These are phyloP conservation scores for Chloroclystis v-ata DNA, from an alignment of 2,888 invertebrate species.

Conservation along the genomic window DNA sequence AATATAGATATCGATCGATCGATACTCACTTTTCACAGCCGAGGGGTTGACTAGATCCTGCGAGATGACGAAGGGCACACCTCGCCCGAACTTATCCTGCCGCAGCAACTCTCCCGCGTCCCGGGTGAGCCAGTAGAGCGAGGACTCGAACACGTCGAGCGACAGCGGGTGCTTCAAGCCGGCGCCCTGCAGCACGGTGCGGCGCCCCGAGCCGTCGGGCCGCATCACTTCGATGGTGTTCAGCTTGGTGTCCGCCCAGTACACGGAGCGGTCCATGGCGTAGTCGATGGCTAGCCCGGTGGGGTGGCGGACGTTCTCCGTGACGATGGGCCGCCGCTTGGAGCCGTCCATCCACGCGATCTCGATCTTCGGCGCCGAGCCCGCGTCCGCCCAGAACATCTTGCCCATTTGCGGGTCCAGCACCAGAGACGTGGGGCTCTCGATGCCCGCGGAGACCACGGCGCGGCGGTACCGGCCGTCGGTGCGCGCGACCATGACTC, in stretches of 20 bases:
- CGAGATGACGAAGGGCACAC: conserved; percentile 90
- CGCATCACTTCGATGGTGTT: conserved; percentile 92
- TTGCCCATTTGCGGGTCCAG: conserved; percentile 91
- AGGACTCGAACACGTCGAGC: conserved; percentile 95
- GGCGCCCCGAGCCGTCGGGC: conserved; percentile 87
- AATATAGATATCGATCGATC: too few species aligned
- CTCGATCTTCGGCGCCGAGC: conserved; percentile 94
- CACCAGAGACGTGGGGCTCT: conserved; percentile 92
- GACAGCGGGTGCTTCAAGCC: conserved; percentile 87
- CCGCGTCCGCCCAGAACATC: conserved; percentile 97
- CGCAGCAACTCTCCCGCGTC: conserved; percentile 91
- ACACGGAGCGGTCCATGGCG: conserved; percentile 91
- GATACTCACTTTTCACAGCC: conserved; percentile 83
- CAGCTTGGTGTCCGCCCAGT: conserved; percentile 97
- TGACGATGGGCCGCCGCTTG: conserved; percentile 88
- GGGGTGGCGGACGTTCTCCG: conserved; percentile 90
- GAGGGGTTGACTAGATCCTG: conserved; percentile 91
- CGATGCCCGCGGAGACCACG: conserved; percentile 86
- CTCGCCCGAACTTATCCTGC: conserved; percentile 98
- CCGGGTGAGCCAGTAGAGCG: conserved; percentile 94
- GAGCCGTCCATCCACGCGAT: conserved; percentile 98
- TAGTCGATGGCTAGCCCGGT: conserved; percentile 94
- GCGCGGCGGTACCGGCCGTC: conserved; percentile 93
- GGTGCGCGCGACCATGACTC: conserved; percentile 91
- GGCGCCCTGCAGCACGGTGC: conserved; percentile 85